Base-by-base conservation (phyloP, 2,797 vertebrate species). In the Neostethus bicornis region DNA sequence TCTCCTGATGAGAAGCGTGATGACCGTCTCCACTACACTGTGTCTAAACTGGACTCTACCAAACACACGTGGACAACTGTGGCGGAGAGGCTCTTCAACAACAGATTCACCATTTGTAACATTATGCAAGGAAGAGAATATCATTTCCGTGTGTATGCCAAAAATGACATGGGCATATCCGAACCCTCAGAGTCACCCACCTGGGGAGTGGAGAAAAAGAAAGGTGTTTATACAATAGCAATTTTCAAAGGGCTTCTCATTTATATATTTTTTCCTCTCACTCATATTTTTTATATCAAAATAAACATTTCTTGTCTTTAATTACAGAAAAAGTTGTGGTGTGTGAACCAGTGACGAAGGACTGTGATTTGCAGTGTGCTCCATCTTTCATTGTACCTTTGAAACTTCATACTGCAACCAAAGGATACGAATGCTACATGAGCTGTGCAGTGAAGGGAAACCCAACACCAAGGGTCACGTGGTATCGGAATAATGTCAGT, bases 401-500 rank as follows among this genome's bases (percentile, higher is more conserved):
- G 45, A 94, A 93, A 73, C 67, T 88, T 0, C 95, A 94, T n/a
- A 86, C 90, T 6, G 92, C 94, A 47, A 92, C 91, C 1, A 81
- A 61, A 0, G 94, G 95, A 55, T 94, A 91, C 0, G 92, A 94
- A 52, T 96, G 95, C 49, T 85, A 59, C 26, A 96, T 97, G 94
- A 97, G 90, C 83, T 97, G 95, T 0, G 94, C 95, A 0, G 92
- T 95, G 20, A 90, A 73, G n/a, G 95, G 94, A 54, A 79, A 90
- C 2, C 95, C 95, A 0, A 24, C 45, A 1, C 94, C 95, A 1
- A 90, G 75, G 0, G 43, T 97, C 81, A 93, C 89, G 0, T 97
- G 95, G 95, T 94, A 92, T 71, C 92, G 88, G 69, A 85, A 94
- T 35, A 79, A 66, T 25, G 68, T 89, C 64, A 93, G 91, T 75